Percentiles rank a stretch among this genome's conserved stretches.
phyloP scores from a whole-genome alignment of 1,140 invertebrate genomes.

The Trinorchestia longiramus region DNA sequence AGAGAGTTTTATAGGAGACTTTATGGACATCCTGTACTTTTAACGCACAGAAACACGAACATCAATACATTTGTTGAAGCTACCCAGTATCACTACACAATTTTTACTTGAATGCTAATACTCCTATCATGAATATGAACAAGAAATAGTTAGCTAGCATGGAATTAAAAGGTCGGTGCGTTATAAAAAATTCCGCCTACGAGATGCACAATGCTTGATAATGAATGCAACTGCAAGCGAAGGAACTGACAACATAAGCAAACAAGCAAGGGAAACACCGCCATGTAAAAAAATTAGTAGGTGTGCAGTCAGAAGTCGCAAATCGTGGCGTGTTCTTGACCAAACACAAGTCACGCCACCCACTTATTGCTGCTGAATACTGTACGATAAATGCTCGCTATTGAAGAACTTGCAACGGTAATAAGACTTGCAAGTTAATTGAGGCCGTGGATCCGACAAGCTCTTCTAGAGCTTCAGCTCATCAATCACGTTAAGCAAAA shows the following conservation, averaged over 20 bases:
- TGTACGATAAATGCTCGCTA: not conserved
- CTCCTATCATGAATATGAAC: not conserved
- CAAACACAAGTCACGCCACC: slow-evolving; percentile 15
- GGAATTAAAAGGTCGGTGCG: not conserved
- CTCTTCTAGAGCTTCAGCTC: not conserved
- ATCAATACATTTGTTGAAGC: too few relatives aligned
- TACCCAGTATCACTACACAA: too few relatives aligned
- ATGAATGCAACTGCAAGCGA: not conserved
- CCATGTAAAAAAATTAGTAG: not conserved
- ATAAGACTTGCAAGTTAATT: not conserved
- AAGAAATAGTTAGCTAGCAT: not conserved
- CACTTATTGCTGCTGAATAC: slow-evolving; percentile 7
- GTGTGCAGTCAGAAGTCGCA: not conserved
- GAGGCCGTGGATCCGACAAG: not conserved
- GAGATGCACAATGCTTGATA: not conserved
- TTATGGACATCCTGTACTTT: too few relatives aligned
- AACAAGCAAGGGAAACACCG: not conserved
- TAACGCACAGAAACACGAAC: too few relatives aligned
- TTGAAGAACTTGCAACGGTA: not conserved
- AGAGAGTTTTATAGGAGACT: too few relatives aligned
- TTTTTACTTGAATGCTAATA: too few relatives aligned
- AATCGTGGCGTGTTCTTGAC: not conserved
- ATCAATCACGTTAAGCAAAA: slow-evolving; percentile 13
- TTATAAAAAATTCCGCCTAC: not conserved
- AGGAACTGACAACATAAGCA: not conserved